phyloP scores from a whole-genome alignment of 2,888 invertebrate genomes.

The Troides oblongomaculatus region DNA sequence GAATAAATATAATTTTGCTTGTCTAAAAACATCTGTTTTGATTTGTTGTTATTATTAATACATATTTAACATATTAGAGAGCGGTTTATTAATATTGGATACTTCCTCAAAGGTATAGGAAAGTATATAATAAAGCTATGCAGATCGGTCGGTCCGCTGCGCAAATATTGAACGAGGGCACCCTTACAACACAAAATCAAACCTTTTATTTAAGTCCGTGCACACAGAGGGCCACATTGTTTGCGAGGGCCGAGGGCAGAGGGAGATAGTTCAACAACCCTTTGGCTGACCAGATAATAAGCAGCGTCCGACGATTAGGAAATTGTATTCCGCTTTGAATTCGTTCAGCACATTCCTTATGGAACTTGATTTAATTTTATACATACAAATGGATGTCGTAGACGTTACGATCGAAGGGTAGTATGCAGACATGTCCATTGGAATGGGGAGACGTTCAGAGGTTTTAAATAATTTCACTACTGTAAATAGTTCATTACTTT shows the following conservation, averaged over 20 bases:
- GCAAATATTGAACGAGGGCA: conserved; percentile 71
- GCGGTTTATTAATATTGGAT: conserved; percentile 27
- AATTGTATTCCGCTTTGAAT: conserved; percentile 49
- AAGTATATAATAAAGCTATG: conserved; percentile 65
- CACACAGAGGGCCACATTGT: conserved; percentile 66
- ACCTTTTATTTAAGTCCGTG: conserved; percentile 78
- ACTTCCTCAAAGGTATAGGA: conserved; percentile 39
- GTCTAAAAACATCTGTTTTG: too few species aligned
- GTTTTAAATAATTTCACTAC: too few species aligned
- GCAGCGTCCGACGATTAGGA: conserved; percentile 55
- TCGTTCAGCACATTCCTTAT: conserved; percentile 3
- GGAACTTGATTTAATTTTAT: background rate
- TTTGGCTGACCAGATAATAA: conserved; percentile 70
- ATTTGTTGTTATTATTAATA: too few species aligned
- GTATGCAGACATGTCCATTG: too few species aligned
- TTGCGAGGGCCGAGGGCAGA: conserved; percentile 51
- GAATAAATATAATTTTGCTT: too few species aligned
- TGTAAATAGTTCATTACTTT: too few species aligned
- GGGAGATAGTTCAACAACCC: conserved; percentile 77
- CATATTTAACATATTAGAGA: background rate
- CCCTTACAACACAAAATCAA: conserved; percentile 79
- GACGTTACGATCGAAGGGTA: too few species aligned
- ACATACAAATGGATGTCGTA: too few species aligned
- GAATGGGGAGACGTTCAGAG: too few species aligned
- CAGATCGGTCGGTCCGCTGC: conserved; percentile 63